Evolutionary conservation across 2,797 vertebrate species (phyloP).

Genomic region (Kryptopterus vitreolus): DNA sequence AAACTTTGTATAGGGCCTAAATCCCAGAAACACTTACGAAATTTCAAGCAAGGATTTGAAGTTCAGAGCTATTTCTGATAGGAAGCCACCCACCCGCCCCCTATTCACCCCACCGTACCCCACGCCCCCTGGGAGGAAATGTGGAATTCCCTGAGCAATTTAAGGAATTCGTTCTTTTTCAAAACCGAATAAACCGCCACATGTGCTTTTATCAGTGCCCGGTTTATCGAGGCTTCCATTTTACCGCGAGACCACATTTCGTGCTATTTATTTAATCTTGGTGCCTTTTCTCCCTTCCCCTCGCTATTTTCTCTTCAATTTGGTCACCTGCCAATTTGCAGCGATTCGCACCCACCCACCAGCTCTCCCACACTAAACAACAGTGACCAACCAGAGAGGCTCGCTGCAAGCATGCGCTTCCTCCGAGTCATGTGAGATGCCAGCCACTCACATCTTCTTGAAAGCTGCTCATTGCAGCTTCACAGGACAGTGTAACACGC

Average conservation of each 20-base stretch:
- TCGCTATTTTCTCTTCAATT: background rate
- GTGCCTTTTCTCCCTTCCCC: background rate
- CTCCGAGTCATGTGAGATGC: background rate
- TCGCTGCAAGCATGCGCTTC: background rate
- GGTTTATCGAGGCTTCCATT: background rate
- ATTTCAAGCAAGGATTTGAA: background rate
- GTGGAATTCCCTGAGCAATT: background rate
- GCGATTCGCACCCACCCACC: background rate
- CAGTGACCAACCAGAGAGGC: background rate
- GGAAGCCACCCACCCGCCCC: too few relatives aligned
- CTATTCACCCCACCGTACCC: too few relatives aligned
- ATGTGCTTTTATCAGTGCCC: background rate
- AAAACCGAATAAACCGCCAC: background rate
- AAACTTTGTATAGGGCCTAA: background rate
- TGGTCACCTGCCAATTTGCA: background rate
- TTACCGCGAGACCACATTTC: background rate
- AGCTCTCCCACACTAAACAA: background rate
- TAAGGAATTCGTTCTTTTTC: background rate
- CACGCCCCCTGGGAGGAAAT: background rate
- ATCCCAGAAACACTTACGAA: constrained; percentile 2
- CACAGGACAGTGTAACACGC: background rate
- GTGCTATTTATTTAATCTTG: background rate
- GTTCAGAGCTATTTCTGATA: background rate
- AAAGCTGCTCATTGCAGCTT: background rate
- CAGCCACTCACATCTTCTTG: background rate